These are phyloP conservation scores for Sinocyclocheilus maitianheensis DNA, from an alignment of 2,113 vertebrate species.

Conservation along the genomic window DNA sequence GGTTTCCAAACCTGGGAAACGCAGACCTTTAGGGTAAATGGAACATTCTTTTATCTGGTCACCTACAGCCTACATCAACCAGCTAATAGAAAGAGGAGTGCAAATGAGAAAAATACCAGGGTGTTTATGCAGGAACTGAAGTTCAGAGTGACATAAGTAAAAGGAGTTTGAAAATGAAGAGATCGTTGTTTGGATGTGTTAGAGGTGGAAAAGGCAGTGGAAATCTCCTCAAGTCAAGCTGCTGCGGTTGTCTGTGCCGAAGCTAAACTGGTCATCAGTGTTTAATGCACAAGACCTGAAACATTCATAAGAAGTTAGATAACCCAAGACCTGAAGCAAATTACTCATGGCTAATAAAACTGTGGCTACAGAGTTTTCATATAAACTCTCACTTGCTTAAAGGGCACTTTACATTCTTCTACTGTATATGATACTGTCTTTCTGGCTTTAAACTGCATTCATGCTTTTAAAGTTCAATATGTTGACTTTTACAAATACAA, in stretches of 20 bases:
- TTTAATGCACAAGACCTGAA: conserved; percentile 4
- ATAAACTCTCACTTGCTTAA: too few relatives aligned
- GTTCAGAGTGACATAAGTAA: conserved; percentile 34
- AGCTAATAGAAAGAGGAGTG: conserved; percentile 29
- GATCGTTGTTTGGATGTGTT: conserved; percentile 27
- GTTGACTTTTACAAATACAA: too few relatives aligned
- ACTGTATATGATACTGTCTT: too few relatives aligned
- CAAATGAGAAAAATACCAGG: conserved; percentile 47
- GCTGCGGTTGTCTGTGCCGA: conserved; percentile 12
- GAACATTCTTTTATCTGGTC: conserved; percentile 47
- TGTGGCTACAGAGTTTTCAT: background rate
- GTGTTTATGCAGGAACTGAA: conserved; percentile 50
- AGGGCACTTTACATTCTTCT: too few relatives aligned
- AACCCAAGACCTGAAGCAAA: conserved; percentile 2
- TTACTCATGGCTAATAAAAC: background rate
- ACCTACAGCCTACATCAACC: conserved; percentile 18
- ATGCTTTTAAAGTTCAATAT: too few relatives aligned
- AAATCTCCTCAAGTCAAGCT: conserved; percentile 29
- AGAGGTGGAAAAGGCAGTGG: conserved; percentile 8
- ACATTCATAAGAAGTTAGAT: conserved; percentile 22
- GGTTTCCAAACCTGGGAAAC: conserved; percentile 43
- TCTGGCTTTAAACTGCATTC: too few relatives aligned
- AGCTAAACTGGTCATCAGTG: conserved; percentile 40
- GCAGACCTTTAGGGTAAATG: conserved; percentile 29
- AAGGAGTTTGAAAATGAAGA: conserved; percentile 4